Evolutionary conservation across 2,888 invertebrate genomes (phyloP), one percentile per base, ranked within the genome.

Genomic region (Drosophila putrida): DNA sequence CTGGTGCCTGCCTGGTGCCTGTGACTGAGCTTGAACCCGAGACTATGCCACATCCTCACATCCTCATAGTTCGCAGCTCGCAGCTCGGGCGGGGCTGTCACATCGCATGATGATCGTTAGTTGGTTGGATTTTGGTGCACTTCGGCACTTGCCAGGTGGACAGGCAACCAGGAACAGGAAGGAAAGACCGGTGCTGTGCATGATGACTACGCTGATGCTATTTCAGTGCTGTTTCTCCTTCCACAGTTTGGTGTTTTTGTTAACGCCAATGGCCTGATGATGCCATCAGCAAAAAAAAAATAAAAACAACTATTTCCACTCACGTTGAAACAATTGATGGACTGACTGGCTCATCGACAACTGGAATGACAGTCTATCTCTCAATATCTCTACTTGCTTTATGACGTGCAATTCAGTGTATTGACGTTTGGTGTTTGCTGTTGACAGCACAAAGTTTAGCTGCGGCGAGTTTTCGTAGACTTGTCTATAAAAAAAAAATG

Each of bases 251-350:
- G 33, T 59, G 51, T 43, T 55, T 36, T 20, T 50, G 44, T 51
- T 38, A 59, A 57, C 50, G 53, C 50, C 55, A 50, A 27, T 64
- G 62, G 60, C 28, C 62, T 68, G 75, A 74, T 68, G 78, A 74
- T 71, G 69, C 75, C 70, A 71, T 69, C 81, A 67, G 65, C 66
- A 65, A 46, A 57, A 47, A 61, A 43, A 28, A 11, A 35, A 6
- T n/a, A 55, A n/a, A 35, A 68, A 72, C 71, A 63, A 62, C 78
- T 71, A 67, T 64, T 72, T 55, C 38, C 71, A 70, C 82, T 68
- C 66, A 76, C 85, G 72, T 70, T 78, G 67, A 77, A 80, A 82
- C 81, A 83, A 72, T 65, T 79, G 77, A 67, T 71, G 55, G 71
- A 61, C 66, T 71, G 62, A 46, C 43, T 62, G 47, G 54, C 68